A percentile compares a stretch with the other conserved stretches of the same genome.
Evolutionary conservation across 23 tunicate genomes (phyloP).

Genomic region (Botrylloides violaceus): DNA sequence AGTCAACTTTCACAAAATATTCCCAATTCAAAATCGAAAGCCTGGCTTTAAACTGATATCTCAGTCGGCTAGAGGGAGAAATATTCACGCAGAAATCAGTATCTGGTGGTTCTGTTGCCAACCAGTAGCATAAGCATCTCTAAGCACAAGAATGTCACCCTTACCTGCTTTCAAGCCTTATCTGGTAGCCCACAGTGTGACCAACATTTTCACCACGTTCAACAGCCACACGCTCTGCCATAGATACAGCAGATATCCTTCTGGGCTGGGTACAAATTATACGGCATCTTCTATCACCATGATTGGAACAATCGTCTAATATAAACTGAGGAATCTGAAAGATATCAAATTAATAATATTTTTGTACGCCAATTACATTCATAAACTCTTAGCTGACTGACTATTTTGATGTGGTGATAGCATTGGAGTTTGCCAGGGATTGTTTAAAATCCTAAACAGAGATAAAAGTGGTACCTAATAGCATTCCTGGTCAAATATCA

Average conservation of each 20-base stretch:
- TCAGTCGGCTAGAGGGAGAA: no score
- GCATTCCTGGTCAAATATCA: no score
- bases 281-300: constrained; percentile 59
- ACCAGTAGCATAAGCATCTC: no score
- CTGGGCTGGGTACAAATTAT: constrained; percentile 79
- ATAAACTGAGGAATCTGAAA: constrained; percentile 85
- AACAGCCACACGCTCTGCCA: constrained; percentile 85
- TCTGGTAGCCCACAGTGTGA: constrained; percentile 91
- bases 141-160: no score
- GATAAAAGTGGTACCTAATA: no score
- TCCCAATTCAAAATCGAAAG: no score
- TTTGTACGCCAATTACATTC: neutral
- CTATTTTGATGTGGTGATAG: neutral
- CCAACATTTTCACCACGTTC: constrained; percentile 89
- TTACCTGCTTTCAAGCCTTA: constrained; percentile 90
- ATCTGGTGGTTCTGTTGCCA: no score
- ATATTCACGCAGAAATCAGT: no score
- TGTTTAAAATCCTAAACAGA: no score
- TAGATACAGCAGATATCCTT: constrained; percentile 73
- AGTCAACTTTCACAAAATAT: no score
- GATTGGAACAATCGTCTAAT: constrained; percentile 67
- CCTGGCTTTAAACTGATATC: no score
- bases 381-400: neutral
- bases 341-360: no score
- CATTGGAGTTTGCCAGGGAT: neutral